These are phyloP conservation scores for Xiphophorus maculatus DNA, from an alignment of 2,113 vertebrate genomes.

Conservation along the genomic window DNA sequence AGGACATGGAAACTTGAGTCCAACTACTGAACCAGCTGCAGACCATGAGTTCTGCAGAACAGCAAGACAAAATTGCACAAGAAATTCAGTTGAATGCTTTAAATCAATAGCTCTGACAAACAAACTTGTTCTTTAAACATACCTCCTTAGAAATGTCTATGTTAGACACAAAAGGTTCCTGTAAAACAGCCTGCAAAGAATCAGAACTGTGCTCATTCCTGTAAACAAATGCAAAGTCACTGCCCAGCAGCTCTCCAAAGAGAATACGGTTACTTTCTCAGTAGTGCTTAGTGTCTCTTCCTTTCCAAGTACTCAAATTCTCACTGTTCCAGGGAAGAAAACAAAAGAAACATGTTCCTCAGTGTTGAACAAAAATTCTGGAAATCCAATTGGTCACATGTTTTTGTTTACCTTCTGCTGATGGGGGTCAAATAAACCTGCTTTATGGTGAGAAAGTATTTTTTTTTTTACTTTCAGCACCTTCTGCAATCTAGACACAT, in stretches of 20 bases:
- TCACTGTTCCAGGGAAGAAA: slow-evolving; percentile 5
- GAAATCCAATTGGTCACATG: slow-evolving; percentile 2
- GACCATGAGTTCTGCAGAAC: slow-evolving; percentile 21
- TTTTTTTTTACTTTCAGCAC: background rate
- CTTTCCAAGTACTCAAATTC: slow-evolving; percentile 48
- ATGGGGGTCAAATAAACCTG: background rate
- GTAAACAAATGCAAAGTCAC: slow-evolving; percentile 42
- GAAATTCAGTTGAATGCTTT: slow-evolving; percentile 12
- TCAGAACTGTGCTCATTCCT: slow-evolving; percentile 38
- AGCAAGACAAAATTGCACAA: slow-evolving; percentile 21
- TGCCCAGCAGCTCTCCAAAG: slow-evolving; percentile 23
- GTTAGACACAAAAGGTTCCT: slow-evolving; percentile 4
- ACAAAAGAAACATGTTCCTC: slow-evolving; percentile 17
- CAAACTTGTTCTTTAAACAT: too few relatives aligned
- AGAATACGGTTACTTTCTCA: slow-evolving; percentile 64
- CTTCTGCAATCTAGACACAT: background rate
- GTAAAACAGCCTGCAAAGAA: slow-evolving; percentile 19
- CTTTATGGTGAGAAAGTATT: background rate
- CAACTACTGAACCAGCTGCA: slow-evolving; percentile 57
- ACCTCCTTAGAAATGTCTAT: background rate
- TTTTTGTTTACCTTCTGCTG: background rate
- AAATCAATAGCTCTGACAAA: background rate
- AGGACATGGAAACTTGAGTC: slow-evolving; percentile 8
- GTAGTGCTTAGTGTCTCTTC: slow-evolving; percentile 41
- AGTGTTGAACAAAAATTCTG: background rate